Base-by-base conservation (phyloP, 2,113 vertebrate genomes). In the Scomber japonicus region DNA sequence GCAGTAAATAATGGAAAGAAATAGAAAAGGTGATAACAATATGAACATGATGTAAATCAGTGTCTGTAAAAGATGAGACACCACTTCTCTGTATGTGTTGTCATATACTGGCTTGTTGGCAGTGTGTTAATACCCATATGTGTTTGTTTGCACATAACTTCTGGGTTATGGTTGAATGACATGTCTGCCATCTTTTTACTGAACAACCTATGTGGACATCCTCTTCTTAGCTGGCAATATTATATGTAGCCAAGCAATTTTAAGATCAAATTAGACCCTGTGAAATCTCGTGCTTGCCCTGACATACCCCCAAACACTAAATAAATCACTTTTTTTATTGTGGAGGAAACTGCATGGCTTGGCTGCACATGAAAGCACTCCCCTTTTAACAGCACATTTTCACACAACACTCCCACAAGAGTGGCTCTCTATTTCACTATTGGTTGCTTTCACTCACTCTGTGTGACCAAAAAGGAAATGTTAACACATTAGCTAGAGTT, bases 291-390 rank as follows among this genome's bases (percentile, higher is more conserved):
- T 63, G 68, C 69, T 67, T 56, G 68, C 71, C 76, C 77, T 89
- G 88, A 91, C 86, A 90, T 78, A 71, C 82, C 60, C 56, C 75
- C 78, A 84, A 80, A 90, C 71, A 82, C 75, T 85, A 90, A 91
- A 91, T 88, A 87, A 92, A 93, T 88, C 83, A 90, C 81, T 68
- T 87, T 90, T 90, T 87, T 82, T 80, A 85, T 81, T 91, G 77
- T 78, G 79, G 60, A 56, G 78, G 80, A 81, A 82, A 68, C 71
- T 65, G 81, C 48, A 50, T 64, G 67, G 73, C 84, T 89, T 78
- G 49, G 83, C 71, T 79, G 79, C 75, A 81, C 86, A 82, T 83
- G 71, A 78, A 71, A 83, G 71, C 60, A 16, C 68, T 87, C 80
- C 80, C 76, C 70, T 89, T 87, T 90, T 72, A 90, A 88, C 55